phyloP scores from a whole-genome alignment of 2,888 invertebrate genomes.

The Zonitis immaculata region DNA sequence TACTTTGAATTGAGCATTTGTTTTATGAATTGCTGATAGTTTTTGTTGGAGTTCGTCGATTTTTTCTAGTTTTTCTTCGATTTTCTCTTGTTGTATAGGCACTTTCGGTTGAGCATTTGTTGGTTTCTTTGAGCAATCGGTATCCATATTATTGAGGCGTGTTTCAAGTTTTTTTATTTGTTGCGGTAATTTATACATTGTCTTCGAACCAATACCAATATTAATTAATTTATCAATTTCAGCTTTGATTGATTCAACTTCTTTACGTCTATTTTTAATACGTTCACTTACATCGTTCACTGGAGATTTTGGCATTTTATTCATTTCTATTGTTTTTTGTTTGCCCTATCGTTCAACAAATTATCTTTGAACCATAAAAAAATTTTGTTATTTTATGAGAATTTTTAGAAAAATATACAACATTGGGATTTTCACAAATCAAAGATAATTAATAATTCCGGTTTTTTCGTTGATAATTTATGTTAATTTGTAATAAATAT shows the following conservation, averaged over 20 bases:
- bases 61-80: too few species aligned
- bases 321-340: not conserved
- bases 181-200: not conserved
- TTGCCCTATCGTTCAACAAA: too few species aligned
- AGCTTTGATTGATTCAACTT: conserved; percentile 42
- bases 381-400: not conserved
- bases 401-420: not conserved
- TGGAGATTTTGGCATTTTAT: not conserved
- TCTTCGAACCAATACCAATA: conserved; percentile 22
- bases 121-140: not conserved
- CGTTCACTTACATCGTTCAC: conserved; percentile 28
- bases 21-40: not conserved
- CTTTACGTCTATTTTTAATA: conserved; percentile 38
- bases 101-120: not conserved
- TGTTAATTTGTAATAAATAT: not conserved
- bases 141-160: not conserved
- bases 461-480: not conserved
- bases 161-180: not conserved
- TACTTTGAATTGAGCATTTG: too few species aligned
- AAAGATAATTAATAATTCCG: not conserved
- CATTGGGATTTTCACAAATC: not conserved
- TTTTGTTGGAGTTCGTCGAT: not conserved
- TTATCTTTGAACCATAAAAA: not conserved
- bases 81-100: not conserved
- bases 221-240: conserved; percentile 41